phyloP scores from a whole-genome alignment of 2,797 vertebrate species.

The Coregonus sp. region DNA sequence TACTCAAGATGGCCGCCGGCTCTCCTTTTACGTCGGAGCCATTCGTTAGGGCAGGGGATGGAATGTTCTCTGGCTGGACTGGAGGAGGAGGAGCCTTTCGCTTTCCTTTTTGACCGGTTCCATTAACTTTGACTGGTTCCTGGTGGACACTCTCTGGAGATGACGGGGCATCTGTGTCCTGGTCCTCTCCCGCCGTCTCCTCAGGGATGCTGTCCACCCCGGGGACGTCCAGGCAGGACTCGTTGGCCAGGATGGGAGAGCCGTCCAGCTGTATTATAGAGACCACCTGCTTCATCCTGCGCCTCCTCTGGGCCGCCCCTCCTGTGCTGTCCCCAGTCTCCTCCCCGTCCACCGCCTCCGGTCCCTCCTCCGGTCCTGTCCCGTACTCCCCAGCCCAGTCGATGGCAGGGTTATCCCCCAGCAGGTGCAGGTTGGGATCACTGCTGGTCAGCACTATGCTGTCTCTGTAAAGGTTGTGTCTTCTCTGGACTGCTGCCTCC shows the following conservation, averaged over 20 bases:
- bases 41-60: constrained; percentile 55
- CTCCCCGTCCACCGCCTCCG: constrained; percentile 34
- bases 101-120: constrained; percentile 48
- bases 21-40: constrained; percentile 50
- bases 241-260: constrained; percentile 46
- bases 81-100: constrained; percentile 2
- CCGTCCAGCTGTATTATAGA: constrained; percentile 86
- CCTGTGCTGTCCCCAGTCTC: constrained; percentile 4
- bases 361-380: constrained; percentile 14
- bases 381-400: constrained; percentile 84
- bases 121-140: constrained; percentile 43
- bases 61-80: background rate
- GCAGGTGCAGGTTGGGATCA: constrained; percentile 89
- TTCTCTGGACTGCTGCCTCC: constrained; percentile 91
- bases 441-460: constrained; percentile 93
- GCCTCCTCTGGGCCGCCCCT: constrained; percentile 67
- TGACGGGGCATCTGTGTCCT: background rate
- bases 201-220: constrained; percentile 62
- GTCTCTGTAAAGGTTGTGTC: constrained; percentile 94
- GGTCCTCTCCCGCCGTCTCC: constrained; percentile 19
- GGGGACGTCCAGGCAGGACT: constrained; percentile 66
- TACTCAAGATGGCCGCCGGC: constrained; percentile 11
- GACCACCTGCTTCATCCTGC: constrained; percentile 88
- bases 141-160: constrained; percentile 44
- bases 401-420: constrained; percentile 82